Evolutionary conservation across 2,888 invertebrate genomes (phyloP).

Genomic region (Pimpla rufipes): DNA sequence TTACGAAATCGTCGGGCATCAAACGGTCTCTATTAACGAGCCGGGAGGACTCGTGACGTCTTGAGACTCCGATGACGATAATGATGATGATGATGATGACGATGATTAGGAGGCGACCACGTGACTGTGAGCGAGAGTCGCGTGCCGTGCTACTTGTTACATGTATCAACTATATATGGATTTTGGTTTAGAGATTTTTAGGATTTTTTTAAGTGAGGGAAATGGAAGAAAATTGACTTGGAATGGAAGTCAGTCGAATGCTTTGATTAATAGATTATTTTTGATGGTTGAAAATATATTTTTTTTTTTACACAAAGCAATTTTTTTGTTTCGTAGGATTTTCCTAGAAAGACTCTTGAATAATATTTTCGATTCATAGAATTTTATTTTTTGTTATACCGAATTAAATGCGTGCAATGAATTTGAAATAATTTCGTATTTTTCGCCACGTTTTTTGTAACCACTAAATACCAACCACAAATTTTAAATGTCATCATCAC

Average conservation of each 20-base stretch:
- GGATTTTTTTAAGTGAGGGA: not conserved
- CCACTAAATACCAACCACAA: no score
- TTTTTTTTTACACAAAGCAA: no score
- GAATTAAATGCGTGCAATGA: no score
- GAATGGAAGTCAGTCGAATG: not conserved
- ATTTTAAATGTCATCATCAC: no score
- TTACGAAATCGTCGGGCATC: slow-evolving; percentile 61
- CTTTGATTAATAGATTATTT: not conserved
- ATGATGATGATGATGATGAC: slow-evolving; percentile 41
- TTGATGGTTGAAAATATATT: no score
- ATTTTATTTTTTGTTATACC: no score
- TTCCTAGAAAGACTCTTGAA: no score
- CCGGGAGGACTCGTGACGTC: slow-evolving; percentile 27
- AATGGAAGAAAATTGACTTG: not conserved
- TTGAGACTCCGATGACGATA: slow-evolving; percentile 38
- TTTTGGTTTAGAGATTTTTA: not conserved
- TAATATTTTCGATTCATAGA: no score
- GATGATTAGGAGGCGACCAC: not conserved
- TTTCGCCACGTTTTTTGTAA: no score
- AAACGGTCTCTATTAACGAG: slow-evolving; percentile 58
- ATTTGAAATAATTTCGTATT: no score
- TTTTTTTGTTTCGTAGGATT: no score
- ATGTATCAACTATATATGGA: not conserved
- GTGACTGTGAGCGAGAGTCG: slow-evolving; percentile 34
- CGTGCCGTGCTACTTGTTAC: slow-evolving; percentile 36